A percentile compares a stretch with the other conserved stretches of the same genome.
Evolutionary conservation across 2,113 vertebrate genomes (phyloP).

Genomic region (Pedetes capensis): DNA sequence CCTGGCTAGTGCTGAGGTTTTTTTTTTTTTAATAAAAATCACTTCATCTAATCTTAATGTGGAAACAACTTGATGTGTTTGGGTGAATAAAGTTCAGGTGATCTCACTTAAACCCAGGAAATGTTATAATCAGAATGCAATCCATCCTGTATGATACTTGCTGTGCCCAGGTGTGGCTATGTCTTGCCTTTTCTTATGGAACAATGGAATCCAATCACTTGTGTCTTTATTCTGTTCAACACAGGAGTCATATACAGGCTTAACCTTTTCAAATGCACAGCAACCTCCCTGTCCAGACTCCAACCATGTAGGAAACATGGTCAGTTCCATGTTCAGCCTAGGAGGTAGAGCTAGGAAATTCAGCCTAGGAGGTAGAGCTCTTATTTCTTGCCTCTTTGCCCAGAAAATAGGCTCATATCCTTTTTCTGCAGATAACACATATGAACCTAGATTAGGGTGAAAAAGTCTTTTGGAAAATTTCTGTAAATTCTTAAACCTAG

Average conservation of each 20-base stretch:
- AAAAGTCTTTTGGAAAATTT: neutral
- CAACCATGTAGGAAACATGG: neutral
- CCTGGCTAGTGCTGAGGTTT: neutral
- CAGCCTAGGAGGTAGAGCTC: neutral
- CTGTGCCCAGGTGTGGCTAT: slow-evolving; percentile 45
- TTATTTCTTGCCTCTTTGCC: neutral
- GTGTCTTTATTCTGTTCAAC: neutral
- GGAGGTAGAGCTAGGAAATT: neutral
- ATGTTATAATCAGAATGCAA: neutral
- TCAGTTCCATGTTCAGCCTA: neutral
- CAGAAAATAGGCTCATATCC: neutral
- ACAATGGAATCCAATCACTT: neutral
- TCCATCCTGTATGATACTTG: slow-evolving; percentile 34
- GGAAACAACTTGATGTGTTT: slow-evolving; percentile 26
- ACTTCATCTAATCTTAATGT: slow-evolving; percentile 14
- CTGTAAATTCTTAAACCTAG: neutral
- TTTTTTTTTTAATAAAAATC: slow-evolving; percentile 32
- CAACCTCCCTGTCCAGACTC: neutral
- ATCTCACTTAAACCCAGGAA: slow-evolving; percentile 55
- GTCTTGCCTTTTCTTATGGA: neutral
- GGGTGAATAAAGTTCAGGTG: slow-evolving; percentile 33
- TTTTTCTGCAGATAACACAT: neutral
- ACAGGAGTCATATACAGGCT: neutral
- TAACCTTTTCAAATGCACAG: neutral
- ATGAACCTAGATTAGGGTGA: neutral